Conservation (phyloP, 1,140 invertebrate species). For the Scaptomyza graminum region DNA sequence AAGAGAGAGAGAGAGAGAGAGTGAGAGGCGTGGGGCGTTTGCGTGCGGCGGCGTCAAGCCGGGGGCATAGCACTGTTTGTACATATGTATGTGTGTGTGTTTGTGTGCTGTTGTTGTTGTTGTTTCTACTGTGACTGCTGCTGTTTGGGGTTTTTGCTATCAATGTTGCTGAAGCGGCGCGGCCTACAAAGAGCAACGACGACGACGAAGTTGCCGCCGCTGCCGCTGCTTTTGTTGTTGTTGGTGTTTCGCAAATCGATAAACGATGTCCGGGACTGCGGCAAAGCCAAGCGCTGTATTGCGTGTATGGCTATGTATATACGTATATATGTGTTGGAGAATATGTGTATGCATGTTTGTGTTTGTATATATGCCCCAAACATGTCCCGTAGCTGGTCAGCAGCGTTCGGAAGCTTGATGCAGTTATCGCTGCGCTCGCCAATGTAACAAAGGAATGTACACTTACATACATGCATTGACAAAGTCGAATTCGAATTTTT, state of each 20-base stretch:
- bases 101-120: conserved; percentile 12
- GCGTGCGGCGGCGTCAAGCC: conserved; percentile 58
- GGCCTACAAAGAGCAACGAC: conserved; percentile 58
- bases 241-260: conserved; percentile 77
- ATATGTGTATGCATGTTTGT: conserved; percentile 3
- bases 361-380: conserved; percentile 21
- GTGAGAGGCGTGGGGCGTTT: conserved; percentile 38
- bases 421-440: conserved; percentile 25
- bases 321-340: not conserved
- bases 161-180: conserved; percentile 52
- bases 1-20: not conserved
- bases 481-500: not conserved
- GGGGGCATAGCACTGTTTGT: conserved; percentile 45
- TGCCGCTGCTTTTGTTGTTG: conserved; percentile 33
- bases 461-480: conserved; percentile 4
- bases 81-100: conserved; percentile 15
- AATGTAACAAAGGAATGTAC: not conserved
- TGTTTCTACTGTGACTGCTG: conserved; percentile 14
- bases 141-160: conserved; percentile 52
- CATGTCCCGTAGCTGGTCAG: conserved; percentile 41
- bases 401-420: conserved; percentile 21
- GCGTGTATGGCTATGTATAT: conserved; percentile 57
- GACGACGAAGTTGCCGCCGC: conserved; percentile 28
- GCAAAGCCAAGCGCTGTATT: conserved; percentile 70
- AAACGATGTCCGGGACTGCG: conserved; percentile 75